Percentiles rank a stretch among this genome's conserved stretches.
Evolutionary conservation across 1,140 invertebrate species (phyloP).

Genomic region (Microplitis demolitor): DNA sequence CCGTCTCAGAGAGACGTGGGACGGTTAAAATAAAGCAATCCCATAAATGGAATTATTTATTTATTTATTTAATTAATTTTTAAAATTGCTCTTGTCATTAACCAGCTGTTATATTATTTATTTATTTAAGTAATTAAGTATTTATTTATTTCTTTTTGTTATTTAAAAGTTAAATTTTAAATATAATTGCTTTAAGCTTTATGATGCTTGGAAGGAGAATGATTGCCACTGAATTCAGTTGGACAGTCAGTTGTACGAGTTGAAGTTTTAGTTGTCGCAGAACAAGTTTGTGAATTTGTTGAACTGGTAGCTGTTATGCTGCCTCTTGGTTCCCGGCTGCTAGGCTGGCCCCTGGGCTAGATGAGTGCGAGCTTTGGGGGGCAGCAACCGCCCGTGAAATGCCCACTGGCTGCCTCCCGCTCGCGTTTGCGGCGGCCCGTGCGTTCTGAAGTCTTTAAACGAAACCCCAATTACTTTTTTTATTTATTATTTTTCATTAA

Average conservation of each 20-base stretch:
- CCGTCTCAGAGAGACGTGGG: too few species aligned
- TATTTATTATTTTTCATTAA: neutral
- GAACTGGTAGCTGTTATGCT: constrained; percentile 48
- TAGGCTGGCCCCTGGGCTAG: constrained; percentile 60
- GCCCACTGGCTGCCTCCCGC: constrained; percentile 56
- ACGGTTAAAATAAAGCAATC: too few species aligned
- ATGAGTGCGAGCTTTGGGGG: constrained; percentile 62
- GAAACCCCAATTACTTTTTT: neutral
- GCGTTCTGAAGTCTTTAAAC: constrained; percentile 58
- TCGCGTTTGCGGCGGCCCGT: constrained; percentile 62
- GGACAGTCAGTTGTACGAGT: neutral
- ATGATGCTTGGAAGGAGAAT: neutral
- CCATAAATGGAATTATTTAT: too few species aligned
- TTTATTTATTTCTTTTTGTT: neutral
- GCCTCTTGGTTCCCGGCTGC: constrained; percentile 54
- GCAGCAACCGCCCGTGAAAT: constrained; percentile 59
- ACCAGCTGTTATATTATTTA: too few species aligned
- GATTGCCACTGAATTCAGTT: neutral
- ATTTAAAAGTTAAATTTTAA: neutral
- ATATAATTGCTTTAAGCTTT: neutral
- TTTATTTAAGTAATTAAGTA: neutral
- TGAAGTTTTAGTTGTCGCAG: neutral
- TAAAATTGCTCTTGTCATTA: too few species aligned
- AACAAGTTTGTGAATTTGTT: constrained; percentile 1
- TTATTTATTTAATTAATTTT: too few species aligned